These are phyloP conservation scores for Microctenopoma steveboyesi DNA, from an alignment of 2,797 vertebrate species.

Conservation along the genomic window DNA sequence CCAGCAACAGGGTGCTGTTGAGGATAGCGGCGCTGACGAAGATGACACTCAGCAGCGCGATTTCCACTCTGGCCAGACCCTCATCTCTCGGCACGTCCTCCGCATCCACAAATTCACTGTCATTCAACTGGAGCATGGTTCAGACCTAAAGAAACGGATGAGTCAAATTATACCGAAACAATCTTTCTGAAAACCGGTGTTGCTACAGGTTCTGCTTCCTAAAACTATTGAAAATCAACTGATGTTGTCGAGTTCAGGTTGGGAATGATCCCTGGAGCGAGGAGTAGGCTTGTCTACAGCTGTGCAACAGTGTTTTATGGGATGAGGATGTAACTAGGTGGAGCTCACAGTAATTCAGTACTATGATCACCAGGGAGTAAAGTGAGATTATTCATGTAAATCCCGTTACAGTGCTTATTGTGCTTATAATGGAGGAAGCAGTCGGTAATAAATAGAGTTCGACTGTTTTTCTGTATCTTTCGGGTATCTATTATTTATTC, in stretches of 20 bases:
- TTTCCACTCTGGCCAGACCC: conserved; percentile 73
- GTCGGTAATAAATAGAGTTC: too few relatives aligned
- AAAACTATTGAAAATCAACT: background rate
- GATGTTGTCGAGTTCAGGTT: background rate
- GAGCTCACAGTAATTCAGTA: conserved; percentile 50
- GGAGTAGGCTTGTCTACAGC: conserved; percentile 6
- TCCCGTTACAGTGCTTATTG: background rate
- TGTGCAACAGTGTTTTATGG: conserved; percentile 46
- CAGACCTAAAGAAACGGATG: background rate
- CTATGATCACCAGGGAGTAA: background rate
- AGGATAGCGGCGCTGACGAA: conserved; percentile 75
- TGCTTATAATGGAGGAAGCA: too few relatives aligned
- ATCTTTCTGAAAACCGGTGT: background rate
- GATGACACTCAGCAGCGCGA: conserved; percentile 72
- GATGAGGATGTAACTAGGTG: conserved; percentile 54
- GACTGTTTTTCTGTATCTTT: too few relatives aligned
- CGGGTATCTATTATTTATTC: too few relatives aligned
- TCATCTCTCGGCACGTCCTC: conserved; percentile 67
- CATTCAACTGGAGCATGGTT: conserved; percentile 57
- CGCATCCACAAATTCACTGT: conserved; percentile 40
- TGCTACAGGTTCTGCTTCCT: background rate
- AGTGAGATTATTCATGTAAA: background rate
- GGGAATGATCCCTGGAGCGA: conserved; percentile 1
- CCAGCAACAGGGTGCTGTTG: conserved; percentile 68
- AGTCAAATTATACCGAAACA: background rate